Evolutionary conservation across 2,888 invertebrate species (phyloP).

Genomic region (Watsonalla binaria): DNA sequence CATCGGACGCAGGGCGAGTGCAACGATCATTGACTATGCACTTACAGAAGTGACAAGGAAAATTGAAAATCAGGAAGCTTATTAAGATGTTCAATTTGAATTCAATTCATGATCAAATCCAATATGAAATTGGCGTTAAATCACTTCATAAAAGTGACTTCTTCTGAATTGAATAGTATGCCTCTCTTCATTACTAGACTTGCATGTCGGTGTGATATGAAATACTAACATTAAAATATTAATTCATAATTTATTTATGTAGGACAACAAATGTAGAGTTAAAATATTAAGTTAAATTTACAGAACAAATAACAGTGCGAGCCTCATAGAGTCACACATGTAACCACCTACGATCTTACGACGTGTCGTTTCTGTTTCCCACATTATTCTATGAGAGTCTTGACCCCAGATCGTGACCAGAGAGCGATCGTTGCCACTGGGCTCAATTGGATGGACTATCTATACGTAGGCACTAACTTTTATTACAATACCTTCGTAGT

Average conservation of each 20-base stretch:
- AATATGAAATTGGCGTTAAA: too few species aligned
- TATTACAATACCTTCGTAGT: conserved; percentile 19
- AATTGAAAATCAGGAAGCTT: neutral
- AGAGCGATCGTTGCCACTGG: conserved; percentile 67
- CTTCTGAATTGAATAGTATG: too few species aligned
- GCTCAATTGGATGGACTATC: conserved; percentile 55
- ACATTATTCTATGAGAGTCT: conserved; percentile 51
- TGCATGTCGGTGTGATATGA: too few species aligned
- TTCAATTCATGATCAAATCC: too few species aligned
- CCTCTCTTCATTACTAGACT: too few species aligned
- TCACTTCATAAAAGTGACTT: too few species aligned
- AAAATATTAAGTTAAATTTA: neutral
- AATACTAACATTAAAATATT: too few species aligned
- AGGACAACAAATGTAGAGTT: too few species aligned
- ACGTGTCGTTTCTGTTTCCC: conserved; percentile 8
- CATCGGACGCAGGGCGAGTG: conserved; percentile 57
- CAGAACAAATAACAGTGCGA: neutral
- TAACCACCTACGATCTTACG: neutral
- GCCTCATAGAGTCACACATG: neutral
- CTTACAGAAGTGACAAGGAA: neutral
- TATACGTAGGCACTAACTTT: conserved; percentile 16
- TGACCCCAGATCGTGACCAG: conserved; percentile 71
- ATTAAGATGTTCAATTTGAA: too few species aligned
- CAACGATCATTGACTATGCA: conserved; percentile 26
- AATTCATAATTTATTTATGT: too few species aligned